Base-by-base conservation (phyloP, 2,797 vertebrate species). In the Channa striata region DNA sequence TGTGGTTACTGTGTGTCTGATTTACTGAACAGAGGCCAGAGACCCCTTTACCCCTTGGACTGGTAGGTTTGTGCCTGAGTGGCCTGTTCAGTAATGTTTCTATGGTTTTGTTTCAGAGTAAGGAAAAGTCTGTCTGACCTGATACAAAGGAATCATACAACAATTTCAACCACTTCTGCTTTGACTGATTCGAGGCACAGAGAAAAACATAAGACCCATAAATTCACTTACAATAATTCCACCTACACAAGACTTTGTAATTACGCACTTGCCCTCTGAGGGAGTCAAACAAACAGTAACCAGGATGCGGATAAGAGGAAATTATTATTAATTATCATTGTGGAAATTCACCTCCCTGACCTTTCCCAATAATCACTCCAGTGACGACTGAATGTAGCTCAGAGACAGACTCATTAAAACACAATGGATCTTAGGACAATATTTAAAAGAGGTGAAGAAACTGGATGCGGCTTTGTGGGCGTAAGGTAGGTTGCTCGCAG, bases 361-460 rank as follows among this genome's bases (percentile, higher is more conserved):
- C 73, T 70, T 76, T 59, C 21, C 52, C 37, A 60, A 49, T 63
- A 59, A 67, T 64, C 53, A 59, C 44, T 46, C 59, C 23, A 34
- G 57, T 65, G 81, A 89, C 89, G 61, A 77, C 89, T 36, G 69
- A 84, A 76, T 81, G 62, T 21, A 64, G 75, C 65, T 84, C 75
- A 54, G 63, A 40, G 65, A 71, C 75, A 59, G 72, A 62, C 59
- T 77, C 57, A 70, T 82, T 72, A 62, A 60, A 59, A 74, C 73
- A 81, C 68, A 79, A 60, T 34, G 43, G 46, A 60, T 56, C 65
- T 48, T 30, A 13, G 43, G n/a, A 54, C 34, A 57, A 37, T 25
- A 69, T 59, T 72, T n/a, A 16, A 10, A 70, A 33, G 43, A 51
- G 39, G 47, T 39, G 43, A 47, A 51, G 49, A 30, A 67, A 42